These are phyloP conservation scores for Orthosia gracilis DNA, from an alignment of 2,888 invertebrate genomes.

Conservation along the genomic window DNA sequence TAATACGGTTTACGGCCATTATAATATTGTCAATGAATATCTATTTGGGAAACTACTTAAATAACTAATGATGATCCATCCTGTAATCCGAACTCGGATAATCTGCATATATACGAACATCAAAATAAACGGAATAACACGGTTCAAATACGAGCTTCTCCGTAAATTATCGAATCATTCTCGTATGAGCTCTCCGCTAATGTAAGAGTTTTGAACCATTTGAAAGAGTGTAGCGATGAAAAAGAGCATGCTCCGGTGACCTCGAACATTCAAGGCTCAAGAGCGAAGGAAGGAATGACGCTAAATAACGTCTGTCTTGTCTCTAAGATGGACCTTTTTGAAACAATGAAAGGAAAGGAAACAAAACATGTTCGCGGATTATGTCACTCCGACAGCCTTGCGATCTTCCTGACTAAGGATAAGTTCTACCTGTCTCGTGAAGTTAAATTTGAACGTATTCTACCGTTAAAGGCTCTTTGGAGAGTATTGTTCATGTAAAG, in stretches of 20 bases:
- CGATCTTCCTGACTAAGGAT: slow-evolving; percentile 25
- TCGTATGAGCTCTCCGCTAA: slow-evolving; percentile 31
- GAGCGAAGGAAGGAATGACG: slow-evolving; percentile 32
- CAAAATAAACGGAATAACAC: slow-evolving; percentile 30
- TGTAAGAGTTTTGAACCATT: slow-evolving; percentile 26
- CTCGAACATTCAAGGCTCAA: slow-evolving; percentile 30
- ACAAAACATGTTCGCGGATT: not conserved
- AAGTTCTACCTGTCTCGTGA: not conserved
- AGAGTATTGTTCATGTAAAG: not conserved
- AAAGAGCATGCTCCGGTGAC: slow-evolving; percentile 37
- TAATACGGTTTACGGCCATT: not conserved
- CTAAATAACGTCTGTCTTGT: slow-evolving; percentile 19
- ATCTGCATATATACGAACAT: slow-evolving; percentile 7
- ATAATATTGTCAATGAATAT: not conserved
- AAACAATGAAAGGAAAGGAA: slow-evolving; percentile 15
- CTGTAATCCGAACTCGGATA: not conserved
- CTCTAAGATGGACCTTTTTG: slow-evolving; percentile 17
- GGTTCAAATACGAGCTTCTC: slow-evolving; percentile 30
- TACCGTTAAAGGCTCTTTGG: not conserved
- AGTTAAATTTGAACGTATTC: slow-evolving; percentile 20
- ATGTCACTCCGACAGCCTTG: slow-evolving; percentile 5
- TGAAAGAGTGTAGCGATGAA: slow-evolving; percentile 42
- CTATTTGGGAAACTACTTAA: not conserved
- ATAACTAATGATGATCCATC: not conserved
- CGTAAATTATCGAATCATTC: slow-evolving; percentile 32